Evolutionary conservation across 2,888 invertebrate genomes (phyloP), one percentile per base, ranked within the genome.

Genomic region (Pseudanteris insignis): DNA sequence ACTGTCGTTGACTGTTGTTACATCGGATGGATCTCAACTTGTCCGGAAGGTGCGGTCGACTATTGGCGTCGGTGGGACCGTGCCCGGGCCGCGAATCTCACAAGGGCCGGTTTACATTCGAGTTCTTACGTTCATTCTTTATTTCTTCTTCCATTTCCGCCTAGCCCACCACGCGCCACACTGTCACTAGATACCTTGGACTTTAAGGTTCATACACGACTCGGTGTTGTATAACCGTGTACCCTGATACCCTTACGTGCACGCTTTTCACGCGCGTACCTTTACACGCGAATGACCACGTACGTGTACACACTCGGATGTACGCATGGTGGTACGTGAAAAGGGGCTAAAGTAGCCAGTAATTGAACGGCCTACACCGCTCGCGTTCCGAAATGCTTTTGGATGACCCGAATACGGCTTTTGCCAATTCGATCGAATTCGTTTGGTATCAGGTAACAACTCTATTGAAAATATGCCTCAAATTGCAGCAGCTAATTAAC

Each of bases 51-150:
- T 79, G 79, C 74, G 79, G 79, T 79, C 73, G 75, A 72, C 70
- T 70, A 69, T 73, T 70, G 71, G 76, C 72, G 73, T 68, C 69
- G 78, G 78, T 79, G 79, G 76, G 79, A 79, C 76, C 76, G 74
- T 60, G 67, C 70, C 51, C 64, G 73, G 70, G 68, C 68, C 72
- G 76, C 76, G 70, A 79, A 79, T 79, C 79, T 79, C 79, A 79
- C 79, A 79, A 74, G 78, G 78, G 78, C 78, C 79, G 74, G 79
- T 75, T 79, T 79, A 79, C 79, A 77, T 76, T 75, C 70, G 69
- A 75, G 76, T 73, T 70, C 67, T 32, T 41, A 29, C 14, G 69
- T 68, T 60, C 70, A 67, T 66, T 66, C 66, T 68, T 69, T 69
- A 64, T 69, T 67, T 66, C 65, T 59, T 64, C 63, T 67, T 41